Conservation (phyloP, 2,113 vertebrate species). For the Erinaceus europaeus region DNA sequence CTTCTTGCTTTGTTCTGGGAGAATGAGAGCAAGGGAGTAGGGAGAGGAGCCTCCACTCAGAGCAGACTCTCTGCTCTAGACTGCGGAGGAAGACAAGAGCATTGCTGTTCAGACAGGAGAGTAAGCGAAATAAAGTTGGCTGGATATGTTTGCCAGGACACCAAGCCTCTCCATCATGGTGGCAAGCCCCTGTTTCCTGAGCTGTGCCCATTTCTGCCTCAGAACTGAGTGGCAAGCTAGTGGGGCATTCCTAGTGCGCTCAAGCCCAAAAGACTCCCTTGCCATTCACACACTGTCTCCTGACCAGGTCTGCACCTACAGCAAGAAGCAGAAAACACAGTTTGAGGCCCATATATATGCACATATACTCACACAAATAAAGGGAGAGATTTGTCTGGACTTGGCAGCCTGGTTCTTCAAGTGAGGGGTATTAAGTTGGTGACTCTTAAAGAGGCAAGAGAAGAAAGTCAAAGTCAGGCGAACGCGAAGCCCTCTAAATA, state of each 20-base stretch:
- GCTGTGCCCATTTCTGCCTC: neutral
- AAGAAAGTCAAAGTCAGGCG: conserved; percentile 67
- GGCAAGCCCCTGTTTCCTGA: neutral
- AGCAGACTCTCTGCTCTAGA: neutral
- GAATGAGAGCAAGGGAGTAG: neutral
- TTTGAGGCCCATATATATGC: neutral
- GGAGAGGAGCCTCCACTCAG: neutral
- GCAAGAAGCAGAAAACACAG: conserved; percentile 36
- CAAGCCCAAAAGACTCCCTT: neutral
- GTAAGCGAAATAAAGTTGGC: neutral
- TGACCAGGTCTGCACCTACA: neutral
- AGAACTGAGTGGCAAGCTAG: neutral
- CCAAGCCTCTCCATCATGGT: neutral
- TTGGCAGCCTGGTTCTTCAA: neutral
- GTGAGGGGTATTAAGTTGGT: neutral
- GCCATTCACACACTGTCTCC: neutral
- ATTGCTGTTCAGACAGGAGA: neutral
- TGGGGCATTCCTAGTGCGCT: neutral
- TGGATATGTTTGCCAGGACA: no score
- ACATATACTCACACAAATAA: neutral
- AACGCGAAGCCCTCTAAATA: conserved; percentile 83
- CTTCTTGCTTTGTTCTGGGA: neutral
- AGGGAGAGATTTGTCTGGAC: neutral
- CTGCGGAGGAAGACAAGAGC: neutral
- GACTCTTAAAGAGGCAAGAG: conserved; percentile 23